Conservation (phyloP, 2,113 vertebrate genomes). For the Oxygymnocypris stewartii region DNA sequence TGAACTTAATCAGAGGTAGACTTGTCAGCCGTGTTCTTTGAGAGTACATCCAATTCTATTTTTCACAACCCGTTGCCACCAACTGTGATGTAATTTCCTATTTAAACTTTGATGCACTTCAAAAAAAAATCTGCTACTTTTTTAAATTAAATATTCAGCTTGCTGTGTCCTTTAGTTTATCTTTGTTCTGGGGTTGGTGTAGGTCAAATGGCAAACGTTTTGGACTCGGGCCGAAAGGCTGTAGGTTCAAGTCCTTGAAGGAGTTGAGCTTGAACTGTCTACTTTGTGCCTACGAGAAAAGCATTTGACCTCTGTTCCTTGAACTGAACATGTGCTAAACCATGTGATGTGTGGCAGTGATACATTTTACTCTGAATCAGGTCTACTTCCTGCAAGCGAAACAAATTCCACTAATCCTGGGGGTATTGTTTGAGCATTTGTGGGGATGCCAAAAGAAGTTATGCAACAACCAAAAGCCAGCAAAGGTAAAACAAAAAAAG, state of each 20-base stretch:
- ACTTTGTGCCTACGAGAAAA: background rate
- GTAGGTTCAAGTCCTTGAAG: background rate
- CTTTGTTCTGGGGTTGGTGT: background rate
- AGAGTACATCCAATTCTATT: background rate
- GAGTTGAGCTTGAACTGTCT: background rate
- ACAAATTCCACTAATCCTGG: background rate
- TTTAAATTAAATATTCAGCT: background rate
- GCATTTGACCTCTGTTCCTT: background rate
- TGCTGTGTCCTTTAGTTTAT: background rate
- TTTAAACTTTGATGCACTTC: conserved; percentile 13
- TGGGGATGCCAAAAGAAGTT: background rate
- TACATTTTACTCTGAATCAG: background rate
- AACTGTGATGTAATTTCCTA: background rate
- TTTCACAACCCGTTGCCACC: conserved; percentile 10
- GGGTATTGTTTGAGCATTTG: background rate
- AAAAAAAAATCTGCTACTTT: background rate
- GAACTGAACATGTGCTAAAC: background rate
- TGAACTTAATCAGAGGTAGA: conserved; percentile 19
- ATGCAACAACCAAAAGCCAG: background rate
- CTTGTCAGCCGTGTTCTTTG: background rate
- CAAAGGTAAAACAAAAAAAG: background rate
- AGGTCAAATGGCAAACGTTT: background rate
- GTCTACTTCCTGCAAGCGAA: background rate
- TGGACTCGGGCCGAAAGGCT: background rate
- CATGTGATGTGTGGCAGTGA: background rate